These are phyloP conservation scores for Neopelma chrysocephalum DNA, from an alignment of 2,797 vertebrate genomes.

Conservation along the genomic window DNA sequence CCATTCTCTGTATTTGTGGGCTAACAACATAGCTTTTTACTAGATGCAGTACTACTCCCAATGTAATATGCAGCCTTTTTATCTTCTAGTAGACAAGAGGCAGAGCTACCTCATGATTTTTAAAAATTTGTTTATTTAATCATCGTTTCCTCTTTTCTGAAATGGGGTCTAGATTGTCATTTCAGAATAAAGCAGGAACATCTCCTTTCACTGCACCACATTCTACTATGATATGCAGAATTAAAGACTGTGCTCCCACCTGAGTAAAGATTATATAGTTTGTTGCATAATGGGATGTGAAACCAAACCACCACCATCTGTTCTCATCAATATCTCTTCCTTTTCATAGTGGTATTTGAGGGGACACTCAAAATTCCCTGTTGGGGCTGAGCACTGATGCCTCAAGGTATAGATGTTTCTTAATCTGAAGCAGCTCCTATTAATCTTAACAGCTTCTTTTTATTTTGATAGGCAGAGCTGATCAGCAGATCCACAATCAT, in stretches of 20 bases:
- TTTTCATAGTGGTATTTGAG: not conserved
- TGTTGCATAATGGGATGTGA: not conserved
- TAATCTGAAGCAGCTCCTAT: not conserved
- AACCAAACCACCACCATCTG: not conserved
- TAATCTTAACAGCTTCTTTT: not conserved
- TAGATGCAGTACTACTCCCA: not conserved
- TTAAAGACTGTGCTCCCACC: not conserved
- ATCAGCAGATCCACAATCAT: not conserved
- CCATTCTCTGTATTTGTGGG: not conserved
- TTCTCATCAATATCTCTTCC: not conserved
- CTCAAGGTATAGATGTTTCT: not conserved
- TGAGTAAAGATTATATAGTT: not conserved
- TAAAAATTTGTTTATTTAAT: not conserved
- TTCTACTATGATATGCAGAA: not conserved
- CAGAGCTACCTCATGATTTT: not conserved
- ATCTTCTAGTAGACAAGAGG: not conserved
- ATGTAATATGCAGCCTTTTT: not conserved
- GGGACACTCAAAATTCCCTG: not conserved
- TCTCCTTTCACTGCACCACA: not conserved
- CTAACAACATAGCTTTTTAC: not conserved
- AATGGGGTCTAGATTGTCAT: not conserved
- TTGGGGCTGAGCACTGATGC: not conserved
- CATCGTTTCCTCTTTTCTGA: not conserved
- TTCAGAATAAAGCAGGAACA: not conserved
- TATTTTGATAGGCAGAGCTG: not conserved